Evolutionary conservation across 1,140 invertebrate species (phyloP).

Genomic region (Copidosoma floridanum): DNA sequence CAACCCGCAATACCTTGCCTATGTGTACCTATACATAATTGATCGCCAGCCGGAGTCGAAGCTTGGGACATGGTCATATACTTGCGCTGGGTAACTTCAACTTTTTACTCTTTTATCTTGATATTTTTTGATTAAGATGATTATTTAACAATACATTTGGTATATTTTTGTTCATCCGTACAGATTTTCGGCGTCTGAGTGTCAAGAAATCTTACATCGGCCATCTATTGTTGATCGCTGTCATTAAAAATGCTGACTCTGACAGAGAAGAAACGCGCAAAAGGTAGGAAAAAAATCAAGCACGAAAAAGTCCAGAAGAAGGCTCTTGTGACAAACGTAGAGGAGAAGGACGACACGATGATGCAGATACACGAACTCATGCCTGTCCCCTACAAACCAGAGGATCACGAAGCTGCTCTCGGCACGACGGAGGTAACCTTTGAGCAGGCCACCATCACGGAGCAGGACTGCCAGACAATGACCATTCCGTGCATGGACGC

Average conservation of each 20-base stretch:
- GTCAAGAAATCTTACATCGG: too few relatives aligned
- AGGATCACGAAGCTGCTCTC: conserved; percentile 5
- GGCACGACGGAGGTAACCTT: conserved; percentile 12
- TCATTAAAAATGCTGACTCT: conserved; percentile 19
- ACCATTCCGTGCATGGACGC: conserved; percentile 16
- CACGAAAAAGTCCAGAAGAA: conserved; percentile 16
- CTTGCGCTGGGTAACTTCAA: too few relatives aligned
- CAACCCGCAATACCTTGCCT: too few relatives aligned
- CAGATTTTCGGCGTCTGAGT: too few relatives aligned
- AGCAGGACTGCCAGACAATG: conserved; percentile 17
- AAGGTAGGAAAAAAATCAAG: conserved; percentile 11
- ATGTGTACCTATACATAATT: too few relatives aligned
- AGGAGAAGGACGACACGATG: conserved; percentile 9
- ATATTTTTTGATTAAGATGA: too few relatives aligned
- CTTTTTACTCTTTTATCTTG: too few relatives aligned
- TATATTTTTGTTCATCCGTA: too few relatives aligned
- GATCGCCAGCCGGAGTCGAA: too few relatives aligned
- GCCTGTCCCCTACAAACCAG: conserved; percentile 18
- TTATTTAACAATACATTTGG: too few relatives aligned
- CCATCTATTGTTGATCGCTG: too few relatives aligned
- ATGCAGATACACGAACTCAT: conserved; percentile 20
- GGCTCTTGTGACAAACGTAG: conserved; percentile 1
- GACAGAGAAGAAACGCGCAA: conserved; percentile 13
- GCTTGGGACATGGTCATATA: too few relatives aligned
- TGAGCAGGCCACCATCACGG: conserved; percentile 3